Percentiles rank a stretch among this genome's conserved stretches.
Conservation (phyloP, 2,888 invertebrate species). For the Hypercompe scribonia region DNA sequence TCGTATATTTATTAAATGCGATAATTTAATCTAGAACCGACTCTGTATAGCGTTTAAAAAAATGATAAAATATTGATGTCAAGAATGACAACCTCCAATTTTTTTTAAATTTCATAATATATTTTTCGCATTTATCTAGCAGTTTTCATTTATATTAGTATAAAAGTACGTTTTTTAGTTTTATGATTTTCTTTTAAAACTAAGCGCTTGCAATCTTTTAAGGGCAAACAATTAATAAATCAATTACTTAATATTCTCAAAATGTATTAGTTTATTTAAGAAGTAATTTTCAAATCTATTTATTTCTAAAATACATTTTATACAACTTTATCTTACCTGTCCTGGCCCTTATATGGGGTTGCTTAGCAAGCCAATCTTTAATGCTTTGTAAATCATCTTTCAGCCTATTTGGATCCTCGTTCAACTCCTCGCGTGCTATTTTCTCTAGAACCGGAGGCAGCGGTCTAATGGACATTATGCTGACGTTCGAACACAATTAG, state of each 20-base stretch:
- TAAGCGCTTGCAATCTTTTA: background rate
- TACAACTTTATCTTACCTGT: slow-evolving; percentile 55
- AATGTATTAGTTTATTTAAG: background rate
- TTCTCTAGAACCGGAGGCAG: slow-evolving; percentile 66
- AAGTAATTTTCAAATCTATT: background rate
- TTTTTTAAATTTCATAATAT: background rate
- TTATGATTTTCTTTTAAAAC: background rate
- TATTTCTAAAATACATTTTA: background rate
- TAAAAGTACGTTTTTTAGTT: no score
- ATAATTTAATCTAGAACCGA: background rate
- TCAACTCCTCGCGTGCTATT: slow-evolving; percentile 82
- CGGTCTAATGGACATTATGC: slow-evolving; percentile 66
- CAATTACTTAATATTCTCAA: background rate
- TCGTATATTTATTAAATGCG: slow-evolving; percentile 8
- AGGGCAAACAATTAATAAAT: background rate
- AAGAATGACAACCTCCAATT: background rate
- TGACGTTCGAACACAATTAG: slow-evolving; percentile 28
- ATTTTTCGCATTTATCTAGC: background rate
- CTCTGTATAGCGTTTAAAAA: background rate
- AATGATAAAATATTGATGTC: background rate
- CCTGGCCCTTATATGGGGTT: slow-evolving; percentile 81
- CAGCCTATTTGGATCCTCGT: slow-evolving; percentile 82
- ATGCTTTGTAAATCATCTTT: slow-evolving; percentile 81
- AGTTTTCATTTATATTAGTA: no score
- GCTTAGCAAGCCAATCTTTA: slow-evolving; percentile 86